phyloP scores from a whole-genome alignment of 2,113 vertebrate genomes.

The Chelonoidis abingdonii region DNA sequence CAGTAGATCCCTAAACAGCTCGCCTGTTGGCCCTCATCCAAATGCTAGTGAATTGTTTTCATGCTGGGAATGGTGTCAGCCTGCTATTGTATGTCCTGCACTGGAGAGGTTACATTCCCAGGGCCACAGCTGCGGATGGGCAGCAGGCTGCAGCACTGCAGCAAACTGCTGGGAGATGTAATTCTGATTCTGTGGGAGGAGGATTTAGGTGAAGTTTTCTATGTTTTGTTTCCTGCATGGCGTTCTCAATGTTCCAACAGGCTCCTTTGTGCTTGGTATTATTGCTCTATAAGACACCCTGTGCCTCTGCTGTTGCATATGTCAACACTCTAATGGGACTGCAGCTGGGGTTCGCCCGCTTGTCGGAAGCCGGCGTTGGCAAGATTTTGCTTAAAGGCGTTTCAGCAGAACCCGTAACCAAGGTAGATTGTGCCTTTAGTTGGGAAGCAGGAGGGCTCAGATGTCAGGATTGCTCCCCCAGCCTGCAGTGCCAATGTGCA shows the following conservation, averaged over 20 bases:
- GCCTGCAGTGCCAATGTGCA: neutral
- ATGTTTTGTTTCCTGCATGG: neutral
- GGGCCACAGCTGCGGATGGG: neutral
- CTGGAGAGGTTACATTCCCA: neutral
- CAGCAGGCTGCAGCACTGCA: neutral
- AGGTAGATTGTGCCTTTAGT: neutral
- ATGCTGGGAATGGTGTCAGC: fast-evolving
- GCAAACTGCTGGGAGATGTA: neutral
- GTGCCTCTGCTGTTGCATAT: slow-evolving; percentile 19
- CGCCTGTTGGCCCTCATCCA: fast-evolving
- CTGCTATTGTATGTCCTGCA: neutral
- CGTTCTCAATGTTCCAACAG: neutral
- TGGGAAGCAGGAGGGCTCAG: neutral
- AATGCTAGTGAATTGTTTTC: neutral
- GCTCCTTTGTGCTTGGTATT: neutral
- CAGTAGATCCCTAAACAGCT: neutral
- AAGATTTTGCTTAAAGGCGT: neutral
- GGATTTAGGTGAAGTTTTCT: neutral
- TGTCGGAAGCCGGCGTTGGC: neutral
- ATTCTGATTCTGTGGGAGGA: slow-evolving; percentile 16
- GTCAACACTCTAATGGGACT: neutral
- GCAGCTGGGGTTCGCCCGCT: neutral
- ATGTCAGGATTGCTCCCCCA: neutral
- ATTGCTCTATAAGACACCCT: neutral
- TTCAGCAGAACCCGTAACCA: slow-evolving; percentile 14